These are phyloP conservation scores for rabbit (Oryctolagus cuniculus) DNA, from an alignment of 2,113 vertebrate genomes.

Conservation along the genomic window DNA sequence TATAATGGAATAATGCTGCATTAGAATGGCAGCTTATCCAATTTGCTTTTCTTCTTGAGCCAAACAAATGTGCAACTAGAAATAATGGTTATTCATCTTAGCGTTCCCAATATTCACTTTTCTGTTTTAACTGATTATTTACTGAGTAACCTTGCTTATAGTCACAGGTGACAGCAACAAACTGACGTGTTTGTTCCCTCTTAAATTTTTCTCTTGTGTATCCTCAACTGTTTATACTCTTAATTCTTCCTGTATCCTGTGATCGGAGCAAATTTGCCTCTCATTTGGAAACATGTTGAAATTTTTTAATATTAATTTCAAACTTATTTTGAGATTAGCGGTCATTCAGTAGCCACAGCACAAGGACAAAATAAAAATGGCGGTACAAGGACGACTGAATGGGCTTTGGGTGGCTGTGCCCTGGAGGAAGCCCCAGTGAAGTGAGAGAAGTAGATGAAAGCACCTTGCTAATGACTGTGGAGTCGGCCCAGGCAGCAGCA, in stretches of 20 bases:
- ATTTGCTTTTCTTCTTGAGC: constrained; percentile 34
- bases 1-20: constrained; percentile 64
- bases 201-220: constrained; percentile 5
- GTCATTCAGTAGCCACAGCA: not conserved
- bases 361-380: not conserved
- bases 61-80: constrained; percentile 42
- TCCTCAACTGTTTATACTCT: not conserved
- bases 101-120: constrained; percentile 37
- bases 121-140: constrained; percentile 17
- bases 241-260: not conserved
- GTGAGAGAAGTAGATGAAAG: not conserved
- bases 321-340: not conserved
- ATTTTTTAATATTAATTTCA: constrained; percentile 27
- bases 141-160: not conserved
- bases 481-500: not conserved
- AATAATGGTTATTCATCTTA: constrained; percentile 64
- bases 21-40: constrained; percentile 52
- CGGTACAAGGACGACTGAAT: not conserved
- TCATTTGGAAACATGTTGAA: not conserved
- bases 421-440: not conserved
- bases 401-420: not conserved
- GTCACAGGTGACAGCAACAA: not conserved
- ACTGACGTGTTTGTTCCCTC: not conserved
- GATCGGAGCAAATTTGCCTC: not conserved
- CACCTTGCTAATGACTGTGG: not conserved